Evolutionary conservation across 2,113 vertebrate genomes (phyloP).

Genomic region (Centropristis striata): DNA sequence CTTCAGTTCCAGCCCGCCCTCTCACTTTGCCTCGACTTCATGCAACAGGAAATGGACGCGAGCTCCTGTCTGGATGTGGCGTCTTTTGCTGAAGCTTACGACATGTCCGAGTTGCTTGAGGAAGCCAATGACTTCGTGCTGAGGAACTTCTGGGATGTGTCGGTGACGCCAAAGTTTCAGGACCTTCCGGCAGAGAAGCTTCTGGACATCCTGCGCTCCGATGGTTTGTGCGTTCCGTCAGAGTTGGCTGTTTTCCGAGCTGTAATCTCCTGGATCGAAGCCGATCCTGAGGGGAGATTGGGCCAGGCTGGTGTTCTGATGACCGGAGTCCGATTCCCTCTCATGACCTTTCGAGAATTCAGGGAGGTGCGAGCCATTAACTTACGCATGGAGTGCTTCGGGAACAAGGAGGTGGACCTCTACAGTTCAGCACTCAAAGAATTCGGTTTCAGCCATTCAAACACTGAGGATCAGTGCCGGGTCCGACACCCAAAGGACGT

Average conservation of each 20-base stretch:
- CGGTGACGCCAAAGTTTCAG: slow-evolving; percentile 85
- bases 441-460: slow-evolving; percentile 68
- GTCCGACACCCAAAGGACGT: slow-evolving; percentile 86
- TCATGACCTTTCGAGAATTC: slow-evolving; percentile 93
- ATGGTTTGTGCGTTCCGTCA: slow-evolving; percentile 86
- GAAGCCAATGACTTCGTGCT: slow-evolving; percentile 87
- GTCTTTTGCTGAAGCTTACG: slow-evolving; percentile 87
- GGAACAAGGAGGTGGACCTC: slow-evolving; percentile 73
- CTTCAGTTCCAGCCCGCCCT: slow-evolving; percentile 90
- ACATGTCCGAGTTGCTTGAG: slow-evolving; percentile 82
- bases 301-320: slow-evolving; percentile 83
- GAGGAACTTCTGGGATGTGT: slow-evolving; percentile 88
- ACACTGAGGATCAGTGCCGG: slow-evolving; percentile 74
- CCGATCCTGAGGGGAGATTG: slow-evolving; percentile 81
- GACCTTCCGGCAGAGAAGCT: slow-evolving; percentile 86
- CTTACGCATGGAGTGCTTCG: slow-evolving; percentile 80
- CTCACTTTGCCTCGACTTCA: slow-evolving; percentile 87
- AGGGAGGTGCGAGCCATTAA: slow-evolving; percentile 87
- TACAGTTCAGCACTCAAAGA: slow-evolving; percentile 81
- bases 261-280: slow-evolving; percentile 87
- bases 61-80: slow-evolving; percentile 87
- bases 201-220: slow-evolving; percentile 83
- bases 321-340: slow-evolving; percentile 89
- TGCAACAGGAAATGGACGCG: slow-evolving; percentile 84
- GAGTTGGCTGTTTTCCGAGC: slow-evolving; percentile 90